Evolutionary conservation across 2,888 invertebrate species (phyloP), one percentile per base, ranked within the genome.

Genomic region (Tetropium fuscum): DNA sequence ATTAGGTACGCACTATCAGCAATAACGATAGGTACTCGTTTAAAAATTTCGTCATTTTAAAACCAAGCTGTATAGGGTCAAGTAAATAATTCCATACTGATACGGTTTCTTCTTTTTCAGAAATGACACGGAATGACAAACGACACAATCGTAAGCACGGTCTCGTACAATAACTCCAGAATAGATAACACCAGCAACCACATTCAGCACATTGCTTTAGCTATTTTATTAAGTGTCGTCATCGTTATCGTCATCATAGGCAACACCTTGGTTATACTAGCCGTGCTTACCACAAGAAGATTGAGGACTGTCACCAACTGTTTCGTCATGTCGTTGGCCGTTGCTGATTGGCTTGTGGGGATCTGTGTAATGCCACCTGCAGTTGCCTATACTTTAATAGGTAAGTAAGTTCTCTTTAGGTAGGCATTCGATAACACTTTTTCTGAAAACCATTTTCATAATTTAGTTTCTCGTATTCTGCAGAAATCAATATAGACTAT

Each of bases 281-380:
- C 97, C 4, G 95, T 97, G 45, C 87, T 94, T 70, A 94, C 94
- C 0, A 93, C 94, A 0, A 88, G 92, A 68, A 86, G 95, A 66
- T 84, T 98, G 65, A 87, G 97, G 66, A 96, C 96, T 0, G 95
- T 97, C 22, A 97, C 97, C 44, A 97, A 98, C 79, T 94, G 95
- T 78, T 96, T 97, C 82, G 96, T 98, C 65, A 95, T 95, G 76
- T 97, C 96, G 49, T 83, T 98, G 78, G 97, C 97, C 0, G 91
- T 92, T 0, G 97, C 97, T 40, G 98, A 98, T 84, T 87, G 97
- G 80, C 81, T 96, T 66, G 95, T 98, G 2, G 98, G 97, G 0
- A 88, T 96, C 22, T 93, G 95, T 74, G 97, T 98, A 0, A 93
- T 98, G 91, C 97, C 97, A 1, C 95, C 95, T 41, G 95, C 96